A percentile compares a stretch with the other conserved stretches of the same genome.
These are phyloP conservation scores for Chiloscyllium punctatum DNA, from an alignment of 2,797 vertebrate species.

Conservation along the genomic window DNA sequence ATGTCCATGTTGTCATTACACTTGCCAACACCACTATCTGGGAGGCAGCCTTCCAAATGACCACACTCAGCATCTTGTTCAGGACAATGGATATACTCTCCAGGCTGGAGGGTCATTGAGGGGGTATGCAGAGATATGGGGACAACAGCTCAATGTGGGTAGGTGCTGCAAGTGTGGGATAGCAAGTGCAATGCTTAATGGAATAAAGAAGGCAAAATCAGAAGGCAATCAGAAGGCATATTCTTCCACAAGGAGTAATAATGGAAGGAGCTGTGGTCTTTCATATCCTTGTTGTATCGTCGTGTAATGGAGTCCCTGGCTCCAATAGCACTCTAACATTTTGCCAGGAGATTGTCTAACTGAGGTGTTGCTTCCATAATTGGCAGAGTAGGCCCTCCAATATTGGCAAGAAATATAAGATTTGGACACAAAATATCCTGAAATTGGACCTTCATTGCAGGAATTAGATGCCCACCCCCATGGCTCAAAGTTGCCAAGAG, in stretches of 20 bases:
- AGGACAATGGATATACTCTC: not conserved
- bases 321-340: not conserved
- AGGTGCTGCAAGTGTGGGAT: not conserved
- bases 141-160: not conserved
- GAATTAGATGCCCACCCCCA: no score
- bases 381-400: no score
- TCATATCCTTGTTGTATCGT: not conserved
- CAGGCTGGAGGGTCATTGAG: not conserved
- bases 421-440: no score
- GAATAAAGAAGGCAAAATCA: not conserved
- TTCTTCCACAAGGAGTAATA: not conserved
- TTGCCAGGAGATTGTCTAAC: not conserved
- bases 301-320: not conserved
- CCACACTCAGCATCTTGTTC: not conserved
- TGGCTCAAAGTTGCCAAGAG: no score
- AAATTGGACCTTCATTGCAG: no score
- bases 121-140: not conserved
- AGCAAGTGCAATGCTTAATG: not conserved
- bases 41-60: not conserved
- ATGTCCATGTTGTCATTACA: not conserved
- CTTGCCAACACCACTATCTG: not conserved
- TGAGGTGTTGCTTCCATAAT: not conserved
- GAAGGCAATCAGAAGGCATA: not conserved
- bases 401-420: not conserved
- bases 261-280: not conserved